Evolutionary conservation across 1,140 invertebrate species (phyloP).

Genomic region (Hormaphis cornu): DNA sequence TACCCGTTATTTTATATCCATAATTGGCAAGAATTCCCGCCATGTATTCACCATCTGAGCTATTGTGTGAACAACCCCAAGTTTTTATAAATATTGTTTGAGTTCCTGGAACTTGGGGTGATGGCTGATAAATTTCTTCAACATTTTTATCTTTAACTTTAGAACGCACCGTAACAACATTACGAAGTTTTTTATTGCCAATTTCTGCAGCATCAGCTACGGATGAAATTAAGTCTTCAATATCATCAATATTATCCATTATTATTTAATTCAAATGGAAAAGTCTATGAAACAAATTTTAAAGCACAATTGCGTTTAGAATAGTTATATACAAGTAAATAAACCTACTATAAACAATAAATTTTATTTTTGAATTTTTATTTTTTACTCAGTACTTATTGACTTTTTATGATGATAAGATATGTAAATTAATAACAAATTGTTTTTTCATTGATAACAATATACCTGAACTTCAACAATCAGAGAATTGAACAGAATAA

Average conservation of each 20-base stretch:
- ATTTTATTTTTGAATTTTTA: too few relatives aligned
- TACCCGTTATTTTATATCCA: constrained; percentile 71
- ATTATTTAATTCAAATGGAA: background rate
- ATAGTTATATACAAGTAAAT: too few relatives aligned
- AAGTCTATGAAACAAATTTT: background rate
- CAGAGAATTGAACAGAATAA: too few relatives aligned
- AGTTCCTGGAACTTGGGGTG: constrained; percentile 59
- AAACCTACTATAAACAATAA: too few relatives aligned
- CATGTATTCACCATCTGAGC: constrained; percentile 95
- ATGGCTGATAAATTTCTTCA: background rate
- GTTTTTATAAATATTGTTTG: constrained; percentile 90
- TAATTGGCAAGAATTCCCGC: constrained; percentile 79
- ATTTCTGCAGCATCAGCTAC: constrained; percentile 11
- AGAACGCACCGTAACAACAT: background rate
- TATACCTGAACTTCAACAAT: too few relatives aligned
- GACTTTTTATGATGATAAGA: too few relatives aligned
- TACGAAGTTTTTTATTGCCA: background rate
- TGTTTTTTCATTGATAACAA: too few relatives aligned
- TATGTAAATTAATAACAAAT: too few relatives aligned
- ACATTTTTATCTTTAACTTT: background rate
- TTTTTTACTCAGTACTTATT: too few relatives aligned
- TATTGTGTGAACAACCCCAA: constrained; percentile 97
- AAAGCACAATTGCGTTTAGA: too few relatives aligned
- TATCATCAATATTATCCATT: constrained; percentile 6
- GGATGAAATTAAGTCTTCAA: constrained; percentile 13